Evolutionary conservation across 2,797 vertebrate genomes (phyloP).

Genomic region (Gobionotothen gibberifrons): DNA sequence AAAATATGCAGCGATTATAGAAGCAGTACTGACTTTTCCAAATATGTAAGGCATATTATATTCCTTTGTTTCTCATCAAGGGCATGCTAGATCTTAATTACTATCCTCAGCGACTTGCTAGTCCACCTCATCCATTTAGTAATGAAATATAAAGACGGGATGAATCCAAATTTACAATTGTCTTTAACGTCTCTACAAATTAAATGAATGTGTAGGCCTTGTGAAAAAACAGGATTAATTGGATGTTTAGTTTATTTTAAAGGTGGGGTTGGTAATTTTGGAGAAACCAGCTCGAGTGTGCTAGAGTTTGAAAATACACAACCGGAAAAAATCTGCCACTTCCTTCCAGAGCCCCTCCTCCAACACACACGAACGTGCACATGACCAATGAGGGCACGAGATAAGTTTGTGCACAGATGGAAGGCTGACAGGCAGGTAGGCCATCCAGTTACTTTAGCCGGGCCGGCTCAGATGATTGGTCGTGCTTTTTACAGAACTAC

Average conservation of each 20-base stretch:
- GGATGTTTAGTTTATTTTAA: background rate
- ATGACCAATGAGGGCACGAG: too few species aligned
- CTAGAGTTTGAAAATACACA: too few species aligned
- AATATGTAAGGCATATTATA: conserved; percentile 31
- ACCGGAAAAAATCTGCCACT: too few species aligned
- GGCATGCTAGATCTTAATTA: conserved; percentile 29
- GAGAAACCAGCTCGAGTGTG: too few species aligned
- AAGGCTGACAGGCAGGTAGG: too few species aligned
- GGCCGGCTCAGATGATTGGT: too few species aligned
- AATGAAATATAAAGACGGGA: background rate
- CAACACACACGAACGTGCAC: too few species aligned
- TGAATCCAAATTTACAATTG: background rate
- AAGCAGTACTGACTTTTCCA: conserved; percentile 41
- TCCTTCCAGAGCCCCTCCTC: too few species aligned
- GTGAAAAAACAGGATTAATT: background rate
- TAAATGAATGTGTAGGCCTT: background rate
- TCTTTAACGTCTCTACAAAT: background rate
- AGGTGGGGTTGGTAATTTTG: too few species aligned
- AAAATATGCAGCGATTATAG: conserved; percentile 67
- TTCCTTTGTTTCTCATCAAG: conserved; percentile 49
- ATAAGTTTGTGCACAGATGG: too few species aligned
- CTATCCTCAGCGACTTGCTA: conserved; percentile 15
- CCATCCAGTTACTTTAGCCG: too few species aligned
- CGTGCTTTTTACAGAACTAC: too few species aligned
- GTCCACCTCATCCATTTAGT: conserved; percentile 7